Evolutionary conservation across 2,888 invertebrate genomes (phyloP).

Genomic region (Eulithis prunata): DNA sequence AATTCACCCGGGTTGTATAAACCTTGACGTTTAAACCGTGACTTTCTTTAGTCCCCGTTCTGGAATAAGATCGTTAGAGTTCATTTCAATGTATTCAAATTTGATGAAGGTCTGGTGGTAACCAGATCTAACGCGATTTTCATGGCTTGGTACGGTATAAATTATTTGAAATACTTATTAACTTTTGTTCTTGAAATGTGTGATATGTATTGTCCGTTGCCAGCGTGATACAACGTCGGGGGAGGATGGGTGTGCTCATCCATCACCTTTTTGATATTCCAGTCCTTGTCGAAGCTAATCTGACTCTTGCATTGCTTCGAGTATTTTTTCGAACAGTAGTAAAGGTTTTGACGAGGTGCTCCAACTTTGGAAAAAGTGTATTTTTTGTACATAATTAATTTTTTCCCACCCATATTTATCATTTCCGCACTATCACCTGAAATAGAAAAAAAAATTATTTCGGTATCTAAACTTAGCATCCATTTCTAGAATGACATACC

Average conservation of each 20-base stretch:
- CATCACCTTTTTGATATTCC: conserved; percentile 30
- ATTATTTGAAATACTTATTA: no score
- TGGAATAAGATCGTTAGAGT: no score
- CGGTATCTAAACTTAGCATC: not conserved
- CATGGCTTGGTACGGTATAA: no score
- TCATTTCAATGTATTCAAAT: no score
- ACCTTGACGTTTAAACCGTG: no score
- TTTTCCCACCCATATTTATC: conserved; percentile 17
- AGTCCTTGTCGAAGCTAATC: conserved; percentile 35
- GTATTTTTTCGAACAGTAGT: conserved; percentile 19
- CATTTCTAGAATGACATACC: no score
- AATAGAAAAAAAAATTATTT: not conserved
- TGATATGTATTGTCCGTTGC: conserved; percentile 2
- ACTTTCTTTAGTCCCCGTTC: no score
- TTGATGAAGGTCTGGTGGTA: no score
- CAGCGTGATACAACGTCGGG: conserved; percentile 19
- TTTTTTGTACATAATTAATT: conserved; percentile 19
- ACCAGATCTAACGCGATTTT: no score
- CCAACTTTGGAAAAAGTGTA: conserved; percentile 28
- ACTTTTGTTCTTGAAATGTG: not conserved
- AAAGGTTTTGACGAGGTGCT: conserved; percentile 1
- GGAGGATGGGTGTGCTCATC: conserved; percentile 51
- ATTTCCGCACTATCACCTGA: not conserved
- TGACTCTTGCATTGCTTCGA: conserved; percentile 26
- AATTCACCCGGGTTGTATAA: no score